These are phyloP conservation scores for Patella pellucida DNA, from an alignment of 2,888 invertebrate genomes.

Conservation along the genomic window DNA sequence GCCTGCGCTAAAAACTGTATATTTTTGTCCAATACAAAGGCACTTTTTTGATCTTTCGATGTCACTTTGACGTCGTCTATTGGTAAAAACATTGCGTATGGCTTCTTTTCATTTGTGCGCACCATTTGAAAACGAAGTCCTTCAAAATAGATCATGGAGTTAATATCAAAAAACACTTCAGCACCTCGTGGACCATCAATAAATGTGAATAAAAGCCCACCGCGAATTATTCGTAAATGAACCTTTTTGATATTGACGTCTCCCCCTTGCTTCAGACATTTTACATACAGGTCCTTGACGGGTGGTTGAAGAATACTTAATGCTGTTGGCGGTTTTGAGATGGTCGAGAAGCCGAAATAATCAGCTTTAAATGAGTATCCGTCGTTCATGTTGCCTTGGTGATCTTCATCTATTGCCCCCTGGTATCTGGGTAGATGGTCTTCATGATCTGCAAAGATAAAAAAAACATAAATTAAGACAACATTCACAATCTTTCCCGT, in stretches of 20 bases:
- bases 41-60: conserved; percentile 72
- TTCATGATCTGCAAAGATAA: not conserved
- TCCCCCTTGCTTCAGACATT: conserved; percentile 78
- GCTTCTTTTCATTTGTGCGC: conserved; percentile 70
- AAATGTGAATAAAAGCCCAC: conserved; percentile 90
- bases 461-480: not conserved
- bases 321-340: conserved; percentile 97
- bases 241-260: conserved; percentile 45
- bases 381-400: conserved; percentile 26
- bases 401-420: not conserved
- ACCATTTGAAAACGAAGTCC: conserved; percentile 58
- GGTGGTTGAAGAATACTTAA: conserved; percentile 98
- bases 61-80: conserved; percentile 71
- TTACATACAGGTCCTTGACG: conserved; percentile 93
- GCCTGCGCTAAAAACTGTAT: conserved; percentile 93
- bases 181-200: conserved; percentile 97
- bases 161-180: conserved; percentile 73
- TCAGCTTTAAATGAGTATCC: conserved; percentile 87
- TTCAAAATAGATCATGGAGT: conserved; percentile 74
- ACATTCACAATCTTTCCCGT: no score
- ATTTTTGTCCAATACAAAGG: conserved; percentile 94
- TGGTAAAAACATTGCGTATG: conserved; percentile 78
- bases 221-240: conserved; percentile 81
- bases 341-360: conserved; percentile 95
- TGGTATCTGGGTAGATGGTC: not conserved